These are phyloP conservation scores for Papilio gigon DNA, from an alignment of 2,888 invertebrate species.

Conservation along the genomic window DNA sequence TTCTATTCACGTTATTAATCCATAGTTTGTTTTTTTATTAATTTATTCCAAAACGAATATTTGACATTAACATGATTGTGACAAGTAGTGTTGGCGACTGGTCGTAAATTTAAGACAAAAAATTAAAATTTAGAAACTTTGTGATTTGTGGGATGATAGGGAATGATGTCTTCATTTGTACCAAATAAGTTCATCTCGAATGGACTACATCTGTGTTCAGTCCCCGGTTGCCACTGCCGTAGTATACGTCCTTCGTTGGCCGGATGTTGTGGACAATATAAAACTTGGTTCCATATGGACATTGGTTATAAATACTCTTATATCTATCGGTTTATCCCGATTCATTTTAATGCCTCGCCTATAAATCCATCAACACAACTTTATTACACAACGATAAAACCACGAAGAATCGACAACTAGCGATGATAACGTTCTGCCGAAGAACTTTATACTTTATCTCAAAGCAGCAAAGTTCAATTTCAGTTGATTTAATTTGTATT, in stretches of 20 bases:
- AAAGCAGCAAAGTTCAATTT: not conserved
- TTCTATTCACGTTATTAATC: too few relatives aligned
- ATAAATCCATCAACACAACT: constrained; percentile 16
- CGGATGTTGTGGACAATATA: not conserved
- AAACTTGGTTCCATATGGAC: not conserved
- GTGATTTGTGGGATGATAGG: too few relatives aligned
- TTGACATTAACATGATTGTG: too few relatives aligned
- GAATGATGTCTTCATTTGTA: too few relatives aligned
- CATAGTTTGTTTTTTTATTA: too few relatives aligned
- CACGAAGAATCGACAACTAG: constrained; percentile 13
- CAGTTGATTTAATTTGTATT: constrained; percentile 45
- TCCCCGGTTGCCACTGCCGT: not conserved
- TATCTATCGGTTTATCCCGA: not conserved
- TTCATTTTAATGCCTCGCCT: not conserved
- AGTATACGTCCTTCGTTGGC: not conserved
- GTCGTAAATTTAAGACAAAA: too few relatives aligned
- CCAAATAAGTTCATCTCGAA: too few relatives aligned
- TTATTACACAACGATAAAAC: constrained; percentile 24
- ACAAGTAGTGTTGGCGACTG: too few relatives aligned
- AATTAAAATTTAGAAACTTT: too few relatives aligned
- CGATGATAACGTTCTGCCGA: constrained; percentile 17
- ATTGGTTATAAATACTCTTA: not conserved
- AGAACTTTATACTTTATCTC: constrained; percentile 5
- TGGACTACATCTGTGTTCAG: not conserved
- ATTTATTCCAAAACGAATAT: too few relatives aligned